phyloP scores from a whole-genome alignment of 2,113 vertebrate genomes.

The Bubo scandiacus region DNA sequence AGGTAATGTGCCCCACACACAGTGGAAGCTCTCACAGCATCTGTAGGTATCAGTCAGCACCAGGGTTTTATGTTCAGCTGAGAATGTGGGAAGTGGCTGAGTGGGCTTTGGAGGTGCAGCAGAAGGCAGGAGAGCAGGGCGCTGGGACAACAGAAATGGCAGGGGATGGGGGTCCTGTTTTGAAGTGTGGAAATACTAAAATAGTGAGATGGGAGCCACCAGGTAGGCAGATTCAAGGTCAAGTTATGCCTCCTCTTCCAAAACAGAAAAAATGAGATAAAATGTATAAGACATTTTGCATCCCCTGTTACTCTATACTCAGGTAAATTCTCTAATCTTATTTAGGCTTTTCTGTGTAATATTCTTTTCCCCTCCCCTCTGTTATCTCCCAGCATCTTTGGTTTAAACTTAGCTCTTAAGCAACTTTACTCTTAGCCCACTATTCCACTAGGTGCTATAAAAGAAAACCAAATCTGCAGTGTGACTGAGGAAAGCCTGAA shows the following conservation, averaged over 20 bases:
- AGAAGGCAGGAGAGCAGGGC: not conserved
- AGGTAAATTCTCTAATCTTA: not conserved
- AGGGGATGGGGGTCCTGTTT: not conserved
- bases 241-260: not conserved
- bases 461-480: not conserved
- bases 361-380: not conserved
- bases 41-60: not conserved
- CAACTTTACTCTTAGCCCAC: not conserved
- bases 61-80: not conserved
- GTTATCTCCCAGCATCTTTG: not conserved
- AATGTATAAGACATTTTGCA: not conserved
- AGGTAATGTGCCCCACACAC: rapidly evolving
- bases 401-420: not conserved
- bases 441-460: not conserved
- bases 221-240: not conserved
- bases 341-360: not conserved
- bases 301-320: not conserved
- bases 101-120: not conserved
- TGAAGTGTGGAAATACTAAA: not conserved
- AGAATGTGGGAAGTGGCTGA: not conserved
- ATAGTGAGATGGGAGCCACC: not conserved
- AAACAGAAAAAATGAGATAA: not conserved
- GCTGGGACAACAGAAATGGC: not conserved
- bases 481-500: not conserved
- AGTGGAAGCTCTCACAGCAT: not conserved